Percentiles rank a stretch among this genome's conserved stretches.
These are phyloP conservation scores for Platyscapa corneri DNA, from an alignment of 1,140 invertebrate species.

Conservation along the genomic window DNA sequence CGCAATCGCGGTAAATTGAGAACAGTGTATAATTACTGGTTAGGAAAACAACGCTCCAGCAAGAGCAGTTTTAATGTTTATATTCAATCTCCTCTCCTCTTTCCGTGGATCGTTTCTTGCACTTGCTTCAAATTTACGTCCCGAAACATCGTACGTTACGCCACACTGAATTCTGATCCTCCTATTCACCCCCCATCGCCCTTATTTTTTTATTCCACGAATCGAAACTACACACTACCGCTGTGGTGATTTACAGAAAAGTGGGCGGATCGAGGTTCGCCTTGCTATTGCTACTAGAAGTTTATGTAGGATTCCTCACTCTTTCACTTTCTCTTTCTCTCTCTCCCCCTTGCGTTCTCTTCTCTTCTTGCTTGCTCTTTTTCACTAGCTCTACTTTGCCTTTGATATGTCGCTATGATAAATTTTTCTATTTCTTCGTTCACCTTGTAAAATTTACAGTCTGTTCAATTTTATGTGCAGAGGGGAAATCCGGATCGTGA, in stretches of 20 bases:
- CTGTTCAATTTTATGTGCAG: constrained; percentile 23
- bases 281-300: constrained; percentile 36
- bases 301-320: constrained; percentile 28
- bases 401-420: constrained; percentile 38
- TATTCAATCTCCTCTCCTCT: background rate
- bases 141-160: constrained; percentile 42
- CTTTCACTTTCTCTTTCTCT: background rate
- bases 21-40: constrained; percentile 14
- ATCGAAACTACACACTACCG: background rate
- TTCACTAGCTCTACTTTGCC: background rate
- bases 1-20: background rate
- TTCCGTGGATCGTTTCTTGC: constrained; percentile 36
- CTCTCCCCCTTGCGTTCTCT: background rate
- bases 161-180: background rate
- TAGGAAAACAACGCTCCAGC: background rate
- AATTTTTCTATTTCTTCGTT: constrained; percentile 29
- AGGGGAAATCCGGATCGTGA: background rate
- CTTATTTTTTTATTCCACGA: constrained; percentile 12
- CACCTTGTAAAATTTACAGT: constrained; percentile 37
- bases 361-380: no score
- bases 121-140: constrained; percentile 55
- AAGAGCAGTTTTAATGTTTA: constrained; percentile 27
- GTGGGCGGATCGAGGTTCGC: constrained; percentile 34
- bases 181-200: background rate
- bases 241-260: constrained; percentile 47